These are phyloP conservation scores for Cynodonichthys magdalenae DNA, from an alignment of 2,797 vertebrate genomes.

Conservation along the genomic window DNA sequence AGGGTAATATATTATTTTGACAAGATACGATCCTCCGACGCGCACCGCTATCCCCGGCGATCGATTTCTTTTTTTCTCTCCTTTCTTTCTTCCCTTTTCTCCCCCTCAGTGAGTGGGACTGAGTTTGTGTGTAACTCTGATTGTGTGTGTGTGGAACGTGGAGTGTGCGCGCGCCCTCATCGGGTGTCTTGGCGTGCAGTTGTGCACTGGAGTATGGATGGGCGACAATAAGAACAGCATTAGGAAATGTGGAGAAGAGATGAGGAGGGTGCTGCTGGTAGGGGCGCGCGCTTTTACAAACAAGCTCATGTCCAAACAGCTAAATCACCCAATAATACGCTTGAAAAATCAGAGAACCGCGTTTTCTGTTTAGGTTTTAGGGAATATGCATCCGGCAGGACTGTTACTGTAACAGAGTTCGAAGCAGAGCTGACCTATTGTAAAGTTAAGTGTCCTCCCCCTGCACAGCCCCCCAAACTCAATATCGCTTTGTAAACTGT, in stretches of 20 bases:
- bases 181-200: slow-evolving; percentile 39
- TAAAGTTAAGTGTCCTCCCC: slow-evolving; percentile 79
- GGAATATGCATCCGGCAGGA: slow-evolving; percentile 15
- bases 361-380: slow-evolving; percentile 32
- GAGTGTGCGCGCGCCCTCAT: slow-evolving; percentile 42
- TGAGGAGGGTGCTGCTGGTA: slow-evolving; percentile 69
- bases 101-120: slow-evolving; percentile 82
- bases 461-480: slow-evolving; percentile 52
- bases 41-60: slow-evolving; percentile 90
- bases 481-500: slow-evolving; percentile 84
- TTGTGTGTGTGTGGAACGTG: slow-evolving; percentile 37
- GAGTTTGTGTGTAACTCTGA: slow-evolving; percentile 66
- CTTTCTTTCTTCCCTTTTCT: slow-evolving; percentile 78
- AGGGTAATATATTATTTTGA: slow-evolving; percentile 99
- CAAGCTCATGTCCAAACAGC: slow-evolving; percentile 74
- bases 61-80: slow-evolving; percentile 90
- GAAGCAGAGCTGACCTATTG: slow-evolving; percentile 75
- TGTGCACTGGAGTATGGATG: slow-evolving; percentile 74
- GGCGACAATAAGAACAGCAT: slow-evolving; percentile 79
- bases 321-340: slow-evolving; percentile 64
- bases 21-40: slow-evolving; percentile 97
- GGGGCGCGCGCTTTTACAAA: slow-evolving; percentile 66
- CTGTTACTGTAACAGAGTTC: slow-evolving; percentile 51
- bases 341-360: slow-evolving; percentile 29
- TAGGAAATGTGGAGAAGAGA: slow-evolving; percentile 79